phyloP scores from a whole-genome alignment of 2,113 vertebrate species.

The Pipra filicauda region DNA sequence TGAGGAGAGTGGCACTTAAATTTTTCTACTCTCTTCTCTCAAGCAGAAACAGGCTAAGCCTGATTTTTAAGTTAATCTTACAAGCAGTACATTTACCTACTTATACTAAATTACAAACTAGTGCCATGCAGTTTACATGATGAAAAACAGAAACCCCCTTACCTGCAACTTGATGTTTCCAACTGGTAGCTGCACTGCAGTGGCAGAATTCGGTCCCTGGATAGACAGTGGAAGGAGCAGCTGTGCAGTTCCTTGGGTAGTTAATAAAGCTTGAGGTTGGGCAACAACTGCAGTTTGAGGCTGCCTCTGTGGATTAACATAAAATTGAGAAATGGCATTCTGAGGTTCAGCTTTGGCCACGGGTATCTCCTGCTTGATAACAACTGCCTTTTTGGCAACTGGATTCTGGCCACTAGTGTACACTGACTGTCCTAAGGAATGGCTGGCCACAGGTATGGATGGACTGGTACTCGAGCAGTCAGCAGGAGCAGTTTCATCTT shows the following conservation, averaged over 20 bases:
- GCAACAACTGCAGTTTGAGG: conserved; percentile 75
- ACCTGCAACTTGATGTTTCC: conserved; percentile 84
- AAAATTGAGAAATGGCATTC: conserved; percentile 78
- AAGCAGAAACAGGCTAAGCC: not conserved
- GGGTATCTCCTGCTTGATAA: conserved; percentile 80
- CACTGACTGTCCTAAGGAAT: conserved; percentile 45
- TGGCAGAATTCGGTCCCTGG: conserved; percentile 72
- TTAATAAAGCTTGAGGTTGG: conserved; percentile 83
- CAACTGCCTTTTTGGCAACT: conserved; percentile 74
- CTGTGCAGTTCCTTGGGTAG: conserved; percentile 79
- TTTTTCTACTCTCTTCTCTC: not conserved
- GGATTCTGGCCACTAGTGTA: conserved; percentile 61
- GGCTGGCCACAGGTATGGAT: conserved; percentile 17
- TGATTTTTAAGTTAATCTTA: not conserved
- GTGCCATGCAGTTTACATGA: not conserved
- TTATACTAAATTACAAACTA: not conserved
- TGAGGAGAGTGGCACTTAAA: not conserved
- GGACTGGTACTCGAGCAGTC: conserved; percentile 75
- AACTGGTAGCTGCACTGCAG: conserved; percentile 80
- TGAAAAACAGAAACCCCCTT: not conserved
- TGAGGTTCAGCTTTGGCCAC: conserved; percentile 70
- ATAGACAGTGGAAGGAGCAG: conserved; percentile 85
- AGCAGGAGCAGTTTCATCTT: conserved; percentile 66
- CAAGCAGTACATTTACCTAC: not conserved
- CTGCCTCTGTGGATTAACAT: conserved; percentile 82